Base-by-base conservation (phyloP, 2,888 invertebrate species). In the Phaonia tiefii region DNA sequence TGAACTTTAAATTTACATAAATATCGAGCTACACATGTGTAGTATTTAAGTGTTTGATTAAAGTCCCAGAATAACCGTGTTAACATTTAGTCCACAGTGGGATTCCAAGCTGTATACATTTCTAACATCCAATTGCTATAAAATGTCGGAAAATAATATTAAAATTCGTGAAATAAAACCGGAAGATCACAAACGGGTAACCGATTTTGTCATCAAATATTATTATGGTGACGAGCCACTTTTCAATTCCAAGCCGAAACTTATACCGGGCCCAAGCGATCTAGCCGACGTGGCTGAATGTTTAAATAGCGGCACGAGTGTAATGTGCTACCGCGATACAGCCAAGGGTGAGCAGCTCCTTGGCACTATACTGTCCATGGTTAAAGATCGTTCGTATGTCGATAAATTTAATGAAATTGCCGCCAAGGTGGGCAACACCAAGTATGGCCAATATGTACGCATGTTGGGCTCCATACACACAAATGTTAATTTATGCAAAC, bases 151-250 rank as follows among this genome's bases (percentile, higher is more conserved):
- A 13, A 25, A 75, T 26, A 42, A 78, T 11, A 69, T 88, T 13
- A 58, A 74, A 42, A 76, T 87, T 8, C 82, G 83, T 3, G 66
- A 86, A 11, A 86, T 86, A 1, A 26, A 46, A 2, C 58, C 15
- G 0, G 56, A 80, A 1, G 87, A 89, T 22, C 42, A 75, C 11
- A 79, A 85, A 13, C 42, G 80, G 2, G 58, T 89, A 1, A 69
- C 89, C 31, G 67, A 86, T 20, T 89, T 89, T 20, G 84, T 89
- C 2, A 84, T 84, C 11, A 49, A 56, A 8, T 83, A 88, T 70
- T 89, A 86, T 56, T 89, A 88, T 26, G 84, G 74, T 0, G 88
- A 89, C 22, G 89, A 88, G 39, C 89, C 89, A 1, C 56, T 89
- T 10, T 73, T 74, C 0, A 86, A 87, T 46, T 84, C 81, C 13